These are phyloP conservation scores for Numenius phaeopus DNA, from an alignment of 2,797 vertebrate species.

Conservation along the genomic window DNA sequence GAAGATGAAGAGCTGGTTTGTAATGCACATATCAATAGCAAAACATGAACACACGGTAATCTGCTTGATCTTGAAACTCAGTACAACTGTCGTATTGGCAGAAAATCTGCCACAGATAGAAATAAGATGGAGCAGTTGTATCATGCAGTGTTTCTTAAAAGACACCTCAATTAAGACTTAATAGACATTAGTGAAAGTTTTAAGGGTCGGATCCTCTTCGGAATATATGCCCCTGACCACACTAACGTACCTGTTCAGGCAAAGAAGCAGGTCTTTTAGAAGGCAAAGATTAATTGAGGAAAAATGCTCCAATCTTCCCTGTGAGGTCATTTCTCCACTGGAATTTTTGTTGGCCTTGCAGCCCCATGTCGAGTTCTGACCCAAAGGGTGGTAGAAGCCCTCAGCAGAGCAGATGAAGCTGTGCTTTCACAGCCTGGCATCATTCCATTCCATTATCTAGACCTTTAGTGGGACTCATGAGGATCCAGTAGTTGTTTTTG, in stretches of 20 bases:
- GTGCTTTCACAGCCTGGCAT: neutral
- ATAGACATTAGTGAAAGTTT: neutral
- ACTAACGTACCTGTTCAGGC: neutral
- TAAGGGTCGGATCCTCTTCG: neutral
- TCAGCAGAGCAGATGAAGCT: neutral
- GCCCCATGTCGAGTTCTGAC: fast-evolving
- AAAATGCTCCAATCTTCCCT: neutral
- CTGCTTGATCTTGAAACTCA: neutral
- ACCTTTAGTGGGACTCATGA: neutral
- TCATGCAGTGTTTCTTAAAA: neutral
- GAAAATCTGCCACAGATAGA: neutral
- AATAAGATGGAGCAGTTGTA: neutral
- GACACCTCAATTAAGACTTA: neutral
- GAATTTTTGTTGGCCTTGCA: neutral
- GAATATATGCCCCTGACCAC: neutral
- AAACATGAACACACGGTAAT: neutral
- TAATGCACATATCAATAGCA: neutral
- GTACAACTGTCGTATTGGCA: neutral
- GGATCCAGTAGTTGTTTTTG: neutral
- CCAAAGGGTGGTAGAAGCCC: neutral
- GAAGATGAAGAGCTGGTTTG: neutral
- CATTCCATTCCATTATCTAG: neutral
- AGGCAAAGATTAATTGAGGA: neutral
- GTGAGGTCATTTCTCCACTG: neutral
- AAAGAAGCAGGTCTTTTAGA: neutral